A percentile compares a stretch with the other conserved stretches of the same genome.
phyloP scores from a whole-genome alignment of 1,140 invertebrate species.

The Drosophila oshimai region DNA sequence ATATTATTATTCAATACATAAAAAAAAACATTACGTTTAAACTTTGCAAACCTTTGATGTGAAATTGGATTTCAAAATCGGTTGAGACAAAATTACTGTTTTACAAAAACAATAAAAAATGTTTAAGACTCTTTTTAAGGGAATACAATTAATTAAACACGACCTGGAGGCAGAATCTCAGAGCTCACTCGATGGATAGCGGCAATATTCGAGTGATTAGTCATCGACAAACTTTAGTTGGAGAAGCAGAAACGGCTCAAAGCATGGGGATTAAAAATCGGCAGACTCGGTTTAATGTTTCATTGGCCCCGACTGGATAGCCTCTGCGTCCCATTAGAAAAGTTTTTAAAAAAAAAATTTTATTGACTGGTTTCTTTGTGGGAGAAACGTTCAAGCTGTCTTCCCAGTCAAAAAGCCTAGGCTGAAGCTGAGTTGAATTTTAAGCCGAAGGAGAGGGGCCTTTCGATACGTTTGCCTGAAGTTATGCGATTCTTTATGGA shows the following conservation, averaged over 20 bases:
- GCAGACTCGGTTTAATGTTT: conserved; percentile 19
- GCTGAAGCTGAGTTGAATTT: background rate
- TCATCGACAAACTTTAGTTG: conserved; percentile 38
- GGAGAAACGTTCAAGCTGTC: conserved; percentile 37
- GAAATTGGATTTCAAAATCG: too few species aligned
- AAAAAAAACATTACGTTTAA: too few species aligned
- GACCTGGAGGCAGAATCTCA: conserved; percentile 31
- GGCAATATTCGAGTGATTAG: conserved; percentile 74
- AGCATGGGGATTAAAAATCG: background rate
- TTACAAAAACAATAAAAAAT: too few species aligned
- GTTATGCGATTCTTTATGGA: conserved; percentile 67
- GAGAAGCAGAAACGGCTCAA: background rate
- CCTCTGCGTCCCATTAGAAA: conserved; percentile 37
- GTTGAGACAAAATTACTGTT: too few species aligned
- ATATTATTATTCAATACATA: too few species aligned
- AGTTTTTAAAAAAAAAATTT: conserved; percentile 25
- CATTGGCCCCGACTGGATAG: background rate
- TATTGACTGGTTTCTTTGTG: background rate
- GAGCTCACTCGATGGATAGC: conserved; percentile 29
- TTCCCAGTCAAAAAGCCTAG: conserved; percentile 1
- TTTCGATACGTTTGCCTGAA: conserved; percentile 28
- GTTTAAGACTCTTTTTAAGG: background rate
- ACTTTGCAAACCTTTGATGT: too few species aligned
- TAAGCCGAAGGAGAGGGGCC: background rate
- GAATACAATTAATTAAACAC: background rate